Evolutionary conservation across 2,797 vertebrate species (phyloP).

Genomic region (Chanos chanos): DNA sequence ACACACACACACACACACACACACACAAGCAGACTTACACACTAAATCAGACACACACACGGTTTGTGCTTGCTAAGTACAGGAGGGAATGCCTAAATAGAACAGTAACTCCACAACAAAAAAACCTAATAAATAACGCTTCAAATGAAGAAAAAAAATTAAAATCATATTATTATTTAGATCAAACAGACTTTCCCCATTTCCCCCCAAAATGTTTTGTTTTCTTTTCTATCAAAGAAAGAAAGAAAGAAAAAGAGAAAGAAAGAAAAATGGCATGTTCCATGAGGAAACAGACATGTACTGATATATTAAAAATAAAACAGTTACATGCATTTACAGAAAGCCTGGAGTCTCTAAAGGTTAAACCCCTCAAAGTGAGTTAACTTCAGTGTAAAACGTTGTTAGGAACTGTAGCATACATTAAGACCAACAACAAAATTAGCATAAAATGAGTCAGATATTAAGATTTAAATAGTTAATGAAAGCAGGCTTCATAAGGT

Average conservation of each 20-base stretch:
- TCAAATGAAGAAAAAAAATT: slow-evolving; percentile 63
- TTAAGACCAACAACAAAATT: no score
- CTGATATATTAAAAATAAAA: slow-evolving; percentile 33
- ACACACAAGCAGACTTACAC: slow-evolving; percentile 1
- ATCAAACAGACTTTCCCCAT: slow-evolving; percentile 61
- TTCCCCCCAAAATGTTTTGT: slow-evolving; percentile 57
- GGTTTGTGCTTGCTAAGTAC: slow-evolving; percentile 28
- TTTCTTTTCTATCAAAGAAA: slow-evolving; percentile 39
- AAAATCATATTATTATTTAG: slow-evolving; percentile 62
- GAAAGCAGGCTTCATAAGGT: no score
- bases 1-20: slow-evolving; percentile 46
- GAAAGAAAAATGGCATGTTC: no score
- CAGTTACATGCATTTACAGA: no score
- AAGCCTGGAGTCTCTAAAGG: no score
- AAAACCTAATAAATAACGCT: slow-evolving; percentile 73
- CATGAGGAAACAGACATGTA: slow-evolving; percentile 36
- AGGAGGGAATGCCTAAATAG: slow-evolving; percentile 61
- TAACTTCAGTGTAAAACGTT: no score
- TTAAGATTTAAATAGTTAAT: no score
- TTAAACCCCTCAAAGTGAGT: no score
- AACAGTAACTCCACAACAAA: slow-evolving; percentile 53
- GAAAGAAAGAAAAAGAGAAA: slow-evolving; percentile 16
- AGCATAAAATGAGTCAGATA: no score
- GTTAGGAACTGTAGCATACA: no score
- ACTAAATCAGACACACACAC: slow-evolving; percentile 20